Base-by-base conservation (phyloP, 2,888 invertebrate genomes). In the Drosophila putrida region DNA sequence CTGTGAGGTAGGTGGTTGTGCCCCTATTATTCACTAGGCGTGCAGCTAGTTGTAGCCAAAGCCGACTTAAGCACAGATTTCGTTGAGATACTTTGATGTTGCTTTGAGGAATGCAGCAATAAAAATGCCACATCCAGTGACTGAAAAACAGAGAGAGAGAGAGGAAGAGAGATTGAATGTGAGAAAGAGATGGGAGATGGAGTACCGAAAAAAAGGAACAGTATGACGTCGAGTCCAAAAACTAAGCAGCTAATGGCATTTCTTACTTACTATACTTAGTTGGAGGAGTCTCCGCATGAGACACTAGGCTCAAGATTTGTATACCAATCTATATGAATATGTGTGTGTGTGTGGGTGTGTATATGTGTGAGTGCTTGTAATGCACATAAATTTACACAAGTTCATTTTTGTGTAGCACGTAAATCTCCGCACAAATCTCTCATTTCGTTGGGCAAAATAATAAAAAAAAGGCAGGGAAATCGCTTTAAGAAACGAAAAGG, bases 391-490 rank as follows among this genome's bases (percentile, higher is more conserved):
- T 85, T 81, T 72, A 75, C 75, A 77, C 80, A 83, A 83, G 79
- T 80, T 84, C 80, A 80, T 82, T 82, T 78, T 71, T 78, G 75
- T 80, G 75, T 73, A 39, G 70, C 71, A 82, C 82, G 84, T 86
- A 86, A 85, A 84, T 86, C 86, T 86, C 71, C 15, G 60, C 71
- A 81, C 79, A 86, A 86, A 85, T 86, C 86, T 82, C 84, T 86
- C 70, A 85, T 85, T 82, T 83, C 67, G 80, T 41, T 64, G 60
- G 46, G 9, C 53, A 59, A 51, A 44, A 62, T 28, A 41, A 2
- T 51, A 58, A 27, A 38, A 51, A 50, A 51, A 50, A 28, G 28
- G 10, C 64, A 75, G 49, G 43, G 43, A 54, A 65, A 71, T 51
- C 50, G 63, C 63, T 71, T 64, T 47, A 73, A 57, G 67, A 58